phyloP scores from a whole-genome alignment of 2,797 vertebrate genomes.

The Macroramphosus scolopax region DNA sequence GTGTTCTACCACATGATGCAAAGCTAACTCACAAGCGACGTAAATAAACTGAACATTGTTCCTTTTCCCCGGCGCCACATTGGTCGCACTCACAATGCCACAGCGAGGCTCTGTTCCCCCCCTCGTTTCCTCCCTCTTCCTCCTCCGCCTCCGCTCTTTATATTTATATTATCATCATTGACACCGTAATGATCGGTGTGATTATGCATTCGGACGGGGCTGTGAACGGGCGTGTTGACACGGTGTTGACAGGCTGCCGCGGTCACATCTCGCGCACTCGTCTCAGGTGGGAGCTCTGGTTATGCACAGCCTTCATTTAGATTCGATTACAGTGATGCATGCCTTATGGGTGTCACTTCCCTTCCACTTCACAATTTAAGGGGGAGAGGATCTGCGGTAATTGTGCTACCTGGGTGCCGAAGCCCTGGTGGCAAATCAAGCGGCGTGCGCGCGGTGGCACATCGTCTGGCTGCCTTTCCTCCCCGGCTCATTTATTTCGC shows the following conservation, averaged over 20 bases:
- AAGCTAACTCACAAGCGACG: slow-evolving; percentile 37
- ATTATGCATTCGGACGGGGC: slow-evolving; percentile 79
- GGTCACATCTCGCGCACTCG: slow-evolving; percentile 74
- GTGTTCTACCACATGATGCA: slow-evolving; percentile 8
- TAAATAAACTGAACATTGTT: too few species aligned
- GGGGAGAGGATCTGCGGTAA: slow-evolving; percentile 71
- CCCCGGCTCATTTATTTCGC: slow-evolving; percentile 79
- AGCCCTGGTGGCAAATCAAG: slow-evolving; percentile 76
- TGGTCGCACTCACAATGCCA: slow-evolving; percentile 30
- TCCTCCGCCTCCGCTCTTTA: slow-evolving; percentile 67
- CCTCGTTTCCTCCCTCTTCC: slow-evolving; percentile 31
- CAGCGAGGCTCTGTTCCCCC: slow-evolving; percentile 26
- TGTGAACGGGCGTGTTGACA: slow-evolving; percentile 78
- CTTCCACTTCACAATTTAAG: slow-evolving; percentile 85
- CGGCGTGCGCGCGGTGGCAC: slow-evolving; percentile 61
- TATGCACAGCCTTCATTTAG: slow-evolving; percentile 82
- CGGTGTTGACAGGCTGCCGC: slow-evolving; percentile 76
- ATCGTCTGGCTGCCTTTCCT: slow-evolving; percentile 67
- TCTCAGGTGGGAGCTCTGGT: slow-evolving; percentile 80
- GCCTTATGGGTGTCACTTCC: slow-evolving; percentile 85
- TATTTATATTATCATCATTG: slow-evolving; percentile 79
- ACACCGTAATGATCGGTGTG: slow-evolving; percentile 81
- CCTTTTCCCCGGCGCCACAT: too few species aligned
- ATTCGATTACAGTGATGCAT: slow-evolving; percentile 84
- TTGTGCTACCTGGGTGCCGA: slow-evolving; percentile 76